Evolutionary conservation across 2,888 invertebrate genomes (phyloP).

Genomic region (Himalopsyche kuldschensis): DNA sequence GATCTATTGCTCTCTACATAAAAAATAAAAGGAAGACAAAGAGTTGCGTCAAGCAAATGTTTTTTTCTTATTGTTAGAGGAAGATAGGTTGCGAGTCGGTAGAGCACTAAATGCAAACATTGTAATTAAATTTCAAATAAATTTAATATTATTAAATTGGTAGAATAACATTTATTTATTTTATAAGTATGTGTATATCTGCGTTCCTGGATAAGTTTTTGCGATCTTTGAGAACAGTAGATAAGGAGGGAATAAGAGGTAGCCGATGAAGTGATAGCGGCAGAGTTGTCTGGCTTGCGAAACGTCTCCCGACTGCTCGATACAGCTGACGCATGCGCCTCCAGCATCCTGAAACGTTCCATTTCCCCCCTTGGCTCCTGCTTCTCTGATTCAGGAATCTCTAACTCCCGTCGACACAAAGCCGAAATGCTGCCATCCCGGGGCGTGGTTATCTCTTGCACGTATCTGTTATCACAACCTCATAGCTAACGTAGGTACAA

Average conservation of each 20-base stretch:
- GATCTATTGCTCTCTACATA: too few species aligned
- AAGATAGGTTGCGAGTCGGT: too few species aligned
- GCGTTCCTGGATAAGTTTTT: background rate
- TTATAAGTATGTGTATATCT: too few species aligned
- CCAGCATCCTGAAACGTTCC: background rate
- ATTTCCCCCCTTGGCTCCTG: background rate
- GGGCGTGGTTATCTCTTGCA: background rate
- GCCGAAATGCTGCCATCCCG: background rate
- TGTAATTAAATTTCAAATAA: too few species aligned
- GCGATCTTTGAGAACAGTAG: background rate
- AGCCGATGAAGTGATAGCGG: background rate
- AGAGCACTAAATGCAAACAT: too few species aligned
- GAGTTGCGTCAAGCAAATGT: too few species aligned
- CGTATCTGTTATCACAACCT: background rate
- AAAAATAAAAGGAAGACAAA: too few species aligned
- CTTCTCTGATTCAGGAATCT: background rate
- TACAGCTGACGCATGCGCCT: slow-evolving; percentile 36
- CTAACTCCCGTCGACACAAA: background rate
- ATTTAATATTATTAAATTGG: too few species aligned
- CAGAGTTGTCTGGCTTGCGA: slow-evolving; percentile 20
- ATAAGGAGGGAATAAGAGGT: slow-evolving; percentile 4
- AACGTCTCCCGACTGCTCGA: slow-evolving; percentile 35
- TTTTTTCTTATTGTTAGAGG: too few species aligned
- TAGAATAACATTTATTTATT: too few species aligned
- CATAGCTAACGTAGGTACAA: too few species aligned